Conservation (phyloP, 1,140 invertebrate genomes). For the Cherax destructor region DNA sequence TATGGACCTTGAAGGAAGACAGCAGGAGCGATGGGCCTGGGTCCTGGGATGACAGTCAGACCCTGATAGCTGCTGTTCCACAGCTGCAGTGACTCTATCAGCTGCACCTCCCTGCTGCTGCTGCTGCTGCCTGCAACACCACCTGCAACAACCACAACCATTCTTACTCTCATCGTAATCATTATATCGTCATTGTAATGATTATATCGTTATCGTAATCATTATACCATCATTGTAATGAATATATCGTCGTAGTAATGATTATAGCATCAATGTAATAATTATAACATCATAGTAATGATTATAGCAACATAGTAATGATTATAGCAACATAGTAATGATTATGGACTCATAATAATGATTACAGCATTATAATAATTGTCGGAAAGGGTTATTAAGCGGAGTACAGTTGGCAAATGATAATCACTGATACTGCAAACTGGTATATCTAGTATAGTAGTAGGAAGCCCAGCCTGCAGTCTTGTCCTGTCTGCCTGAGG, state of each 20-base stretch:
- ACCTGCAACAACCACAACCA: conserved; percentile 9
- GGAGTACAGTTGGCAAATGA: too few relatives aligned
- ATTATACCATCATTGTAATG: neutral
- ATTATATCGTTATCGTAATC: neutral
- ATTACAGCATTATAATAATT: too few relatives aligned
- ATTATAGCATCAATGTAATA: too few relatives aligned
- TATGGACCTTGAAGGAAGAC: conserved; percentile 81
- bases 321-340: too few relatives aligned
- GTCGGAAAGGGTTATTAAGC: too few relatives aligned
- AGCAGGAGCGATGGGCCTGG: conserved; percentile 81
- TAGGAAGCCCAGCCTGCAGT: too few relatives aligned
- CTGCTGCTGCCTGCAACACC: conserved; percentile 27
- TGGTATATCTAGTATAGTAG: too few relatives aligned
- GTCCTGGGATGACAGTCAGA: conserved; percentile 79
- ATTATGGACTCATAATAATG: too few relatives aligned
- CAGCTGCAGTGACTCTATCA: conserved; percentile 82
- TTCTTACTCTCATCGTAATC: neutral
- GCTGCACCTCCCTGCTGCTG: conserved; percentile 77
- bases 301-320: too few relatives aligned
- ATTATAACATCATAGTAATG: too few relatives aligned
- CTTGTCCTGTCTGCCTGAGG: too few relatives aligned
- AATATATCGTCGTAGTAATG: neutral
- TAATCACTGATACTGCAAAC: too few relatives aligned
- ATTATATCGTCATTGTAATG: neutral
- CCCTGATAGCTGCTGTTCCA: conserved; percentile 82